These are phyloP conservation scores for Xestia ashworthii DNA, from an alignment of 2,888 invertebrate genomes.

Conservation along the genomic window DNA sequence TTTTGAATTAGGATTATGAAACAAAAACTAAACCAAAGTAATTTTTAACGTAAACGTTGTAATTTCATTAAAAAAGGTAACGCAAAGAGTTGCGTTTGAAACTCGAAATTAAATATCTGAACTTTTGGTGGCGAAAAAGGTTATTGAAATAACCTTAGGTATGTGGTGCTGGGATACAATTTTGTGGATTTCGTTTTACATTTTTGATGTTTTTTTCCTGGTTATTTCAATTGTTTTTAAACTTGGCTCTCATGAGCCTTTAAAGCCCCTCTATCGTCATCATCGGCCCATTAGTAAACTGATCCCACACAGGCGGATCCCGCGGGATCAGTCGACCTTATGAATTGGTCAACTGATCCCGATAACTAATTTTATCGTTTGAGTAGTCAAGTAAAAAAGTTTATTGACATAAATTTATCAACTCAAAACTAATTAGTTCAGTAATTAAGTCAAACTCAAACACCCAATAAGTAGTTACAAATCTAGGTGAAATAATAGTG, in stretches of 20 bases:
- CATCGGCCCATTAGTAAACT: too few relatives aligned
- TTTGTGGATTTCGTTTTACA: background rate
- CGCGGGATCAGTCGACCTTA: too few relatives aligned
- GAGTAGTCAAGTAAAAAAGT: too few relatives aligned
- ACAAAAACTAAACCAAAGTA: conserved; percentile 36
- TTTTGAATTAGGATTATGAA: conserved; percentile 34
- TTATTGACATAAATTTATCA: too few relatives aligned
- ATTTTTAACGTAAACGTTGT: conserved; percentile 13
- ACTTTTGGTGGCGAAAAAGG: conserved; percentile 25
- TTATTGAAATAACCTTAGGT: conserved; percentile 30
- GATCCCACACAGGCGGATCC: too few relatives aligned
- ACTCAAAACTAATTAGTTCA: too few relatives aligned
- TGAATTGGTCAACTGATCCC: too few relatives aligned
- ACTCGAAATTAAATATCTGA: conserved; percentile 42
- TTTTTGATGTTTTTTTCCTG: background rate
- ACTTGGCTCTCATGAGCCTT: background rate
- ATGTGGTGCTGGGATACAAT: background rate
- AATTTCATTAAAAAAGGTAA: conserved; percentile 22
- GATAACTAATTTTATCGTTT: too few relatives aligned
- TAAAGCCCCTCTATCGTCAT: background rate
- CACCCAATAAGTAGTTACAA: too few relatives aligned
- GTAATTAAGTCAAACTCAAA: too few relatives aligned
- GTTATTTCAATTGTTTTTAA: background rate
- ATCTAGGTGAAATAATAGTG: too few relatives aligned
- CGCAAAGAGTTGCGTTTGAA: conserved; percentile 31